Percentiles rank a stretch among this genome's conserved stretches.
phyloP scores from a whole-genome alignment of 2,113 vertebrate species.

The Neodontobutis hainanensis region DNA sequence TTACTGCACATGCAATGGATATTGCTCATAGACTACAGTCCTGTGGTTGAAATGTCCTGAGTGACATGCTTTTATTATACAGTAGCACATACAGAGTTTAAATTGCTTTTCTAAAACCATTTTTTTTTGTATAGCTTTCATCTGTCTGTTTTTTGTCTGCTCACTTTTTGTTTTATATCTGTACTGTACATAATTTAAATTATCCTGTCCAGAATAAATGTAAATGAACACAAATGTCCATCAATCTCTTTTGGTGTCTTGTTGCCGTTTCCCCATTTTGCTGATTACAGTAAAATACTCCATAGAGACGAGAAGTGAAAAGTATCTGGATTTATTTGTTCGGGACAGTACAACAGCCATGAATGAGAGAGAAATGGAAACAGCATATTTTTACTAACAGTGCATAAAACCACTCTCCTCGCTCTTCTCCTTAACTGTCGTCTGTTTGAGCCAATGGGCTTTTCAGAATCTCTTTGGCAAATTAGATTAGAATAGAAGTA shows the following conservation, averaged over 20 bases:
- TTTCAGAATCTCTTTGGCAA: conserved; percentile 72
- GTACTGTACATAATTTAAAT: conserved; percentile 70
- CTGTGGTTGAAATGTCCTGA: conserved; percentile 44
- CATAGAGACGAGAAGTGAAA: conserved; percentile 57
- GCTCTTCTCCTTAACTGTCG: conserved; percentile 52
- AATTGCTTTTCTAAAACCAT: conserved; percentile 53
- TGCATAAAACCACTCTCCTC: conserved; percentile 61
- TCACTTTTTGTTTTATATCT: conserved; percentile 59
- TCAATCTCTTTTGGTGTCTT: conserved; percentile 21
- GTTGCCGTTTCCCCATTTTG: not conserved
- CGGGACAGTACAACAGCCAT: conserved; percentile 72
- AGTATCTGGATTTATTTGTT: conserved; percentile 76
- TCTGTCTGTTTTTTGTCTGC: conserved; percentile 29
- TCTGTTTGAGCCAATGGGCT: conserved; percentile 54
- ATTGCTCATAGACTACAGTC: not conserved
- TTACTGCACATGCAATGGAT: not conserved
- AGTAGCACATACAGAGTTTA: conserved; percentile 35
- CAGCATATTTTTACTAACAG: conserved; percentile 66
- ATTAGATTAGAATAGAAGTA: conserved; percentile 43
- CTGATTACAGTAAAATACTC: conserved; percentile 15
- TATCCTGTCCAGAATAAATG: conserved; percentile 73
- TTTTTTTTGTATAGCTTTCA: conserved; percentile 61
- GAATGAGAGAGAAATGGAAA: conserved; percentile 59
- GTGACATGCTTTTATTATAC: conserved; percentile 46
- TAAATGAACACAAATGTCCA: conserved; percentile 44